Conservation (phyloP, 2,888 invertebrate species). For the Globia sparganii region DNA sequence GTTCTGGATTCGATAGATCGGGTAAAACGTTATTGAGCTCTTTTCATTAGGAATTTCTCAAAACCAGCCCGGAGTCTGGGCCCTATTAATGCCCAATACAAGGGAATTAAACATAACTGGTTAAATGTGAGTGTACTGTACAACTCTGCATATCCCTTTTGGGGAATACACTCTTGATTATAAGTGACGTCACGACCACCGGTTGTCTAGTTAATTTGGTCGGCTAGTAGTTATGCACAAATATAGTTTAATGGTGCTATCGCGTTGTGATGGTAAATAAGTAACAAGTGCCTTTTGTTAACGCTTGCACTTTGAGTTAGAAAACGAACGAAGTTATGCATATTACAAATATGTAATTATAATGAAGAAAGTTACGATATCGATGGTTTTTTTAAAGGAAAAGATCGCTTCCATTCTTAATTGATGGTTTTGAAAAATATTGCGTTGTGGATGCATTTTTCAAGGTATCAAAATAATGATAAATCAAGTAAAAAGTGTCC, state of each 20-base stretch:
- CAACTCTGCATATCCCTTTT: no score
- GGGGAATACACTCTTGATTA: no score
- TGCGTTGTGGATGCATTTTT: neutral
- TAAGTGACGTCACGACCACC: neutral
- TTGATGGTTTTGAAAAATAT: neutral
- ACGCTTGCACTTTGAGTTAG: slow-evolving; percentile 26
- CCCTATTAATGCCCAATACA: neutral
- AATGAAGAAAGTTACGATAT: slow-evolving; percentile 6
- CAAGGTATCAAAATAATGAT: neutral
- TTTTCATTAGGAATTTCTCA: neutral
- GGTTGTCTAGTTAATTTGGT: slow-evolving; percentile 4
- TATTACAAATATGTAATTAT: slow-evolving; percentile 48
- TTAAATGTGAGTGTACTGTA: neutral
- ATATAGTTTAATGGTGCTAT: slow-evolving; percentile 71
- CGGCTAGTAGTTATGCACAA: slow-evolving; percentile 56
- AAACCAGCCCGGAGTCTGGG: no score
- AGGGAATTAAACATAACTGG: neutral
- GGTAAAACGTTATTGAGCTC: neutral
- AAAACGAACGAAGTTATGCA: slow-evolving; percentile 47
- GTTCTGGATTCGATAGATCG: neutral
- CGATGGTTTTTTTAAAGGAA: slow-evolving; percentile 2
- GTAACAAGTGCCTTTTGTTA: slow-evolving; percentile 69
- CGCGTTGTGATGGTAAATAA: slow-evolving; percentile 69
- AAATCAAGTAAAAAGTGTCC: neutral
- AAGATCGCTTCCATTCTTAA: slow-evolving; percentile 9